Evolutionary conservation across 2,797 vertebrate genomes (phyloP), one percentile per base, ranked within the genome.

Genomic region (Diglossa cyanea): DNA sequence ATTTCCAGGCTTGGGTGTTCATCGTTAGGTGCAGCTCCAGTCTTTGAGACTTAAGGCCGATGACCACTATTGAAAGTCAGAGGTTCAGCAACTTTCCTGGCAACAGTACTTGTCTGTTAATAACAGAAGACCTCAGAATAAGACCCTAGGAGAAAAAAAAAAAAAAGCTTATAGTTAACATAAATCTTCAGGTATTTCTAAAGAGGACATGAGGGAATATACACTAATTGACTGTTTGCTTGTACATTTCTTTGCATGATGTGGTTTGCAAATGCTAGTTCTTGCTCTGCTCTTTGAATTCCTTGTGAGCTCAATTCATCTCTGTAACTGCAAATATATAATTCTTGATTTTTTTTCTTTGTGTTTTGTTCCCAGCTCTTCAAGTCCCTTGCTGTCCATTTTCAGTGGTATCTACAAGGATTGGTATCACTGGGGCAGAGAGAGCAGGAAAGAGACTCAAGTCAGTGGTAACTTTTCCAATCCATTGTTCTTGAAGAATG

Each of bases 1-100:
- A 78, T 94, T 94, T 93, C 50, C 61, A 93, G 58, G 54, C 47
- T 86, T 51, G 25, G 8, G 28, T 66, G 14, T 77, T 58, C 86
- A 85, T 84, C 79, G 78, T 93, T 80, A 90, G n/a, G 72, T 0
- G 2, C 24, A 79, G 53, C 30, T 89, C 42, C 17, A 37, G 55
- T 35, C 44, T 66, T 40, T 30, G 17, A 58, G 40, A 58, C 39
- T 23, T 13, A 50, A 39, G 33, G 26, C 19, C 0, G 0, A 82
- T n/a, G 48, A 84, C 13, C 16, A n/a, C 28, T 50, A 79, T 10
- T 75, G 17, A 39, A 81, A 75, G 50, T 39, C 7, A 24, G 39
- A 39, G 24, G n/a, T 75, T 84, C 72, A 60, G 55, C 62, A 66
- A 61, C 79, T 81, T 72, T 84, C 51, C 19, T 57, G 58, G 79